Base-by-base conservation (phyloP, 2,113 vertebrate genomes). In the Crotalus viridis region DNA sequence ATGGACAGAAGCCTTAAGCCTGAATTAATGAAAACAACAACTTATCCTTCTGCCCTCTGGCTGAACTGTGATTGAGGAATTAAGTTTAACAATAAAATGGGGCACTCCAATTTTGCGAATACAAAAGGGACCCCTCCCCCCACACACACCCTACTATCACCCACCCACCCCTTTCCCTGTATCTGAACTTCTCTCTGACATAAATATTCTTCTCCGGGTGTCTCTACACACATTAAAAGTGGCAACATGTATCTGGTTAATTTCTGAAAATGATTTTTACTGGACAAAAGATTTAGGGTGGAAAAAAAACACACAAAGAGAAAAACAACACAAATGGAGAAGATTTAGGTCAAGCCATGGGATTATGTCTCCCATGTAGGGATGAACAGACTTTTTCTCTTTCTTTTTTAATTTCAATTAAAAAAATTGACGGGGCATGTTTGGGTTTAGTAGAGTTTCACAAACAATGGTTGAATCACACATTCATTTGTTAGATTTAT, bases 61-160 rank as follows among this genome's bases (percentile, higher is more conserved):
- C 15, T 26, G 61, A 64, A 87, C 87, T 24, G 61, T 24, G 10
- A 64, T 88, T 33, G 15, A 33, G 91, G 91, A 33, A 87, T 91
- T 51, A 12, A 59, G 15, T 59, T 59, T 28, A 61, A 61, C 10
- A 46, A 39, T 19, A 39, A 91, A 91, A 81, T 85, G 90, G 69
- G 90, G 15, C 10, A 39, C 12, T 9, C 28, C 24, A 12, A 10
- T 12, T 9, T 9, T 91, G 10, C 21, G 17, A 21, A 8, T 24
- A 17, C 3, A 8, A 26, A 39, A 33, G 1, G 5, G 55, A n/a
- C 8, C 10, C 10, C 21, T 4, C 61, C 12, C 3, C 10, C 0
- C 59, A 10, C 33, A 91, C 8, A 24, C 7, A 7, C 3, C 39
- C 54, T 10, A 57, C 54, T 10, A 85, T 64, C 61, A 26, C 9